A percentile compares a stretch with the other conserved stretches of the same genome.
Conservation (phyloP, 2,888 invertebrate species). For the Amitus sp. region DNA sequence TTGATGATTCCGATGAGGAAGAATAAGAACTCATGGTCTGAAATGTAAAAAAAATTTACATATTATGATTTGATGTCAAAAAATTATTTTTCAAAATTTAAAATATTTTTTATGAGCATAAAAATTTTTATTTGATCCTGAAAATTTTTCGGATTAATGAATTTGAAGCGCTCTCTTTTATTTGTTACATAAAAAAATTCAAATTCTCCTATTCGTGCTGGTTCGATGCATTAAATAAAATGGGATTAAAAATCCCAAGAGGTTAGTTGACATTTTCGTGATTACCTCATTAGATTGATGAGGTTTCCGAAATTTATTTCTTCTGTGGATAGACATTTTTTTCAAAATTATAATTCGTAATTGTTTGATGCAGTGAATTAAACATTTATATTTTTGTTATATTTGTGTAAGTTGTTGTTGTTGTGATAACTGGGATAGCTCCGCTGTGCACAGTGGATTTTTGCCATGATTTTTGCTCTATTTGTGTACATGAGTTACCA, state of each 20-base stretch:
- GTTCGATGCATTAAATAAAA: background rate
- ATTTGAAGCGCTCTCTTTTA: too few species aligned
- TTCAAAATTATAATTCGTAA: background rate
- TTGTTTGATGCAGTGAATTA: background rate
- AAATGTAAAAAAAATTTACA: background rate
- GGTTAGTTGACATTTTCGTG: background rate
- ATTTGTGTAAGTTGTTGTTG: background rate
- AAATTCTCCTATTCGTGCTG: background rate
- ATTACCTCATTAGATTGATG: background rate
- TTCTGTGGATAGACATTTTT: background rate
- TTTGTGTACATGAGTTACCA: too few species aligned
- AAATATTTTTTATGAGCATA: background rate
- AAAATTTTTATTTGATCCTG: background rate
- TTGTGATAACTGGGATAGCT: too few species aligned
- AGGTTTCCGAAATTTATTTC: background rate
- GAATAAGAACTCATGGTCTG: slow-evolving; percentile 12
- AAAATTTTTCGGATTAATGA: too few species aligned
- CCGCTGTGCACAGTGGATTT: too few species aligned
- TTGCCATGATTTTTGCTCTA: too few species aligned
- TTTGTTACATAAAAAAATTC: background rate
- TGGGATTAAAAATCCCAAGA: background rate
- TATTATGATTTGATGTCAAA: too few species aligned
- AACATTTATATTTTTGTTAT: background rate
- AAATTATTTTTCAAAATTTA: too few species aligned
- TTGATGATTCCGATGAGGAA: slow-evolving; percentile 52